Conservation (phyloP, 64 coral and sea anemone species). For the Platygyra sinensis region DNA sequence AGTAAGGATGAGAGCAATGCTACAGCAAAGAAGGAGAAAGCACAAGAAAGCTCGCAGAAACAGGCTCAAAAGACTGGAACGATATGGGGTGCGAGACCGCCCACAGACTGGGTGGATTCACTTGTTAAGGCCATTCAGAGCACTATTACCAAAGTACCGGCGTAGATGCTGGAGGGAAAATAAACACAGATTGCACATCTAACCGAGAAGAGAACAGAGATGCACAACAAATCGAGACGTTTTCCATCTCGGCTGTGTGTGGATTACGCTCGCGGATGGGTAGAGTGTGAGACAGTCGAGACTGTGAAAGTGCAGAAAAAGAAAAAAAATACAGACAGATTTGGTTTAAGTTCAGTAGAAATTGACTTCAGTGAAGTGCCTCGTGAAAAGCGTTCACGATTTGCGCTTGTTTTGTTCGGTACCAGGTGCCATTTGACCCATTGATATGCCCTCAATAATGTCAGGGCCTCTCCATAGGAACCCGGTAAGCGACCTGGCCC, state of each 20-base stretch:
- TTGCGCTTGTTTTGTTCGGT: background rate
- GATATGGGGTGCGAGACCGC: conserved; percentile 47
- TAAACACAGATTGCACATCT: background rate
- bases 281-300: too few relatives aligned
- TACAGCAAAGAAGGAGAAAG: conserved; percentile 25
- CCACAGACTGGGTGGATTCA: conserved; percentile 51
- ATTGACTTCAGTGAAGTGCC: too few relatives aligned
- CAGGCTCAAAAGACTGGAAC: conserved; percentile 23
- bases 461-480: too few relatives aligned
- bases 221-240: too few relatives aligned
- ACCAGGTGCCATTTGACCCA: background rate
- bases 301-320: too few relatives aligned
- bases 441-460: too few relatives aligned
- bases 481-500: too few relatives aligned
- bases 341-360: too few relatives aligned
- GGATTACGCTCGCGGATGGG: too few relatives aligned
- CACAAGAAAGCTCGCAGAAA: conserved; percentile 15
- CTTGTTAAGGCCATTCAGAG: conserved; percentile 65
- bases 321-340: too few relatives aligned
- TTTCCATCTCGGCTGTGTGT: too few relatives aligned
- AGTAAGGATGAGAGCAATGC: conserved; percentile 21
- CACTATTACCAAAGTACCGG: conserved; percentile 53
- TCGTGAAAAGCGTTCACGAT: background rate
- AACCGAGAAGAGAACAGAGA: too few relatives aligned
- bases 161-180: background rate